Evolutionary conservation across 2,113 vertebrate species (phyloP).

Genomic region (Progne subis): DNA sequence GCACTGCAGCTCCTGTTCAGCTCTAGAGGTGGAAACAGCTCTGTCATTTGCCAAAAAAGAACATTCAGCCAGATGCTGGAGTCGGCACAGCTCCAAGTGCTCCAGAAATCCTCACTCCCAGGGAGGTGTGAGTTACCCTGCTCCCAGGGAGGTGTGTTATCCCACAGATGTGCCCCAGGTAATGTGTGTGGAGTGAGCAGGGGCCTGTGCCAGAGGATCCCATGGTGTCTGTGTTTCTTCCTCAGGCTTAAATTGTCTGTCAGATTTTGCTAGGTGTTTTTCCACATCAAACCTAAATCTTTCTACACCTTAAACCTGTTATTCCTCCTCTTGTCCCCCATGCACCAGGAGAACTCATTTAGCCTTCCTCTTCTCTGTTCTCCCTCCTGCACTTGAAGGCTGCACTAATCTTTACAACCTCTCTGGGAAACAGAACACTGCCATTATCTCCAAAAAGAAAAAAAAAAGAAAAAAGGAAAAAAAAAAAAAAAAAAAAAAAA

Average conservation of each 20-base stretch:
- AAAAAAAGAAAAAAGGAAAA: neutral
- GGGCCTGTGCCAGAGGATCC: neutral
- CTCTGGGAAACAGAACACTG: neutral
- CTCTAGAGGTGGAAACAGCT: neutral
- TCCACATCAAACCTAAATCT: neutral
- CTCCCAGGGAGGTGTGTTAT: too few relatives aligned
- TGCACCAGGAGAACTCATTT: neutral
- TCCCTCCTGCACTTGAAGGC: neutral
- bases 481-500: neutral
- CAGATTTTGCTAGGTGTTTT: neutral
- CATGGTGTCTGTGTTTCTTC: neutral
- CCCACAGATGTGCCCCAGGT: fast-evolving
- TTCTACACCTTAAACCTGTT: neutral
- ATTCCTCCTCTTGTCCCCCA: neutral
- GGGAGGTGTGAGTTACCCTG: neutral
- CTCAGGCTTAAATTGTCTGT: neutral
- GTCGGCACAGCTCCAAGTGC: neutral
- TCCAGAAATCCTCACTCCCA: fast-evolving
- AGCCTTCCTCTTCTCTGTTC: neutral
- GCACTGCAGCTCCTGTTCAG: neutral
- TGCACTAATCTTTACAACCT: neutral
- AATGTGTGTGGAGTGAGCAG: fast-evolving
- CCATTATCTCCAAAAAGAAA: neutral
- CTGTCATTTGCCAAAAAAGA: neutral
- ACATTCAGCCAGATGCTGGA: neutral